Percentiles rank a stretch among this genome's conserved stretches.
Conservation (phyloP, 2,113 vertebrate genomes). For the Boulengeromyrus knoepffleri region DNA sequence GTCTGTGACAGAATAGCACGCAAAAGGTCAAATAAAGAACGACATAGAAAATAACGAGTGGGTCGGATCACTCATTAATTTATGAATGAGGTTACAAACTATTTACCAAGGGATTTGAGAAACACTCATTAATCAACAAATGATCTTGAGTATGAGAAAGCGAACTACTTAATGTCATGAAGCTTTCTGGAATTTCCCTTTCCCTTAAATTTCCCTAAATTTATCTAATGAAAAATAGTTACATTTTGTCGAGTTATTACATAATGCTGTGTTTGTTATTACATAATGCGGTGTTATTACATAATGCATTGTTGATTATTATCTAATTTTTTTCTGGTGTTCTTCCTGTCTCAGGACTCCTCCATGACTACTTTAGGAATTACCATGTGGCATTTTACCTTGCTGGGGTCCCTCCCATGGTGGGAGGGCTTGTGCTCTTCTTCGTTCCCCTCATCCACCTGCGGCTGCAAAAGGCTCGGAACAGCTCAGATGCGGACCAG, state of each 20-base stretch:
- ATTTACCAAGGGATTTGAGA: background rate
- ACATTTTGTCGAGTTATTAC: background rate
- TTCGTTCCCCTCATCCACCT: conserved; percentile 80
- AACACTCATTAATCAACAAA: background rate
- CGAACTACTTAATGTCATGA: background rate
- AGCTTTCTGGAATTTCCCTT: background rate
- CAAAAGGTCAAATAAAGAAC: background rate
- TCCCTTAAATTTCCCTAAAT: background rate
- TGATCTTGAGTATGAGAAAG: background rate
- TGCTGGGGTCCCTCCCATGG: conserved; percentile 84
- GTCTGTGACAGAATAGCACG: background rate
- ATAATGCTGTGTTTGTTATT: background rate
- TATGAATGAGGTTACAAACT: background rate
- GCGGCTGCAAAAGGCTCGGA: conserved; percentile 61
- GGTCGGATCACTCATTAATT: background rate
- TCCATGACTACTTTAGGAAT: conserved; percentile 73
- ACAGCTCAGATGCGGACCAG: conserved; percentile 58
- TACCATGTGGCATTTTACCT: conserved; percentile 89
- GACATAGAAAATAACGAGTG: background rate
- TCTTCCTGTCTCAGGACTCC: conserved; percentile 67
- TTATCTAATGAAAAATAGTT: background rate
- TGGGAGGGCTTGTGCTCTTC: conserved; percentile 82
- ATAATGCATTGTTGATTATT: background rate
- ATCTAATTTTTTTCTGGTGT: background rate
- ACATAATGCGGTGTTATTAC: background rate